Evolutionary conservation across 2,888 invertebrate species (phyloP).

Genomic region (Lutraria lutraria): DNA sequence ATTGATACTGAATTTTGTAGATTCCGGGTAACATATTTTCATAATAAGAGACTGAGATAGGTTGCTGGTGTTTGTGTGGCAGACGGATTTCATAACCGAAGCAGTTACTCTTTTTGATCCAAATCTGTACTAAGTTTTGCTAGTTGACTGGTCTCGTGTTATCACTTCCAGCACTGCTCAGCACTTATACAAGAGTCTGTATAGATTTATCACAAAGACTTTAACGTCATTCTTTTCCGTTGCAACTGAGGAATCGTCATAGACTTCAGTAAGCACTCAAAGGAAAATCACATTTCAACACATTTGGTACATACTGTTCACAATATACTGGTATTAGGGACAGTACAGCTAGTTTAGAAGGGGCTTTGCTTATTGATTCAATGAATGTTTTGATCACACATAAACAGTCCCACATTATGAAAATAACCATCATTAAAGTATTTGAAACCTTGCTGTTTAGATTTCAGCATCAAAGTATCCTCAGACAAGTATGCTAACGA

Average conservation of each 20-base stretch:
- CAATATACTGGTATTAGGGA: background rate
- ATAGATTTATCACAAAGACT: background rate
- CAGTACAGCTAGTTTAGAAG: background rate
- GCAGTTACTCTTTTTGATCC: slow-evolving; percentile 57
- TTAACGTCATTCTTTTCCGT: background rate
- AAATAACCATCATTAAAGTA: too few relatives aligned
- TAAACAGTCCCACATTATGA: too few relatives aligned
- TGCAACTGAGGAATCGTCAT: background rate
- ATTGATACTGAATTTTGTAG: background rate
- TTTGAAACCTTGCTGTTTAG: too few relatives aligned
- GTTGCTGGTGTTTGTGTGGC: slow-evolving; percentile 10
- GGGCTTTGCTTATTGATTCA: background rate
- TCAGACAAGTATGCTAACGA: too few relatives aligned
- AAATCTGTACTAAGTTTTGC: slow-evolving; percentile 49
- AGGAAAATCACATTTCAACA: background rate
- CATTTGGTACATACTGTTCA: background rate
- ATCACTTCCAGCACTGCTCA: slow-evolving; percentile 37
- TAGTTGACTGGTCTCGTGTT: slow-evolving; percentile 48
- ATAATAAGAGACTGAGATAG: background rate
- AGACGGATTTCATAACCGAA: slow-evolving; percentile 55
- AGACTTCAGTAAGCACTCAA: background rate
- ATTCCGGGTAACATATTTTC: background rate
- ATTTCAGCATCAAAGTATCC: too few relatives aligned
- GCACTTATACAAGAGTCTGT: background rate
- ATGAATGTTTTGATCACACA: background rate